Evolutionary conservation across 2,113 vertebrate genomes (phyloP), one percentile per base, ranked within the genome.

Genomic region (Gnathonemus longibarbis): DNA sequence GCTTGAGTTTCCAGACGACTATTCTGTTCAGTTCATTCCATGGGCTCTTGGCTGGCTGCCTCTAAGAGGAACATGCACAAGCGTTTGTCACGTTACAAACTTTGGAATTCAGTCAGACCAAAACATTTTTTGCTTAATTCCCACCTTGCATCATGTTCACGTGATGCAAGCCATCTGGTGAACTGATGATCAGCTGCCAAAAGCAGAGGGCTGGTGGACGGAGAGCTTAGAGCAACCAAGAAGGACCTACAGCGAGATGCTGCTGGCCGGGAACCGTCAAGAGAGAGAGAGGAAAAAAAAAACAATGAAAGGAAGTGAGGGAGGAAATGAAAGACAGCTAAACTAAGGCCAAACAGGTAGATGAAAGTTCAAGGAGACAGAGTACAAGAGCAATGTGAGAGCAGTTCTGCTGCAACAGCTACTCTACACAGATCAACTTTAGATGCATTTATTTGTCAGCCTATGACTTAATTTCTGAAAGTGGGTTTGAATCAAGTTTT

Each of bases 1-100:
- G 48, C 84, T 5, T 92, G 27, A 94, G 2, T 27, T 56, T 90
- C 35, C 88, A 19, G 87, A 56, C 91, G 83, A 94, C 39, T 0
- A 1, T 3, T 42, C 92, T 1, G 11, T 92, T 92, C 88, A 96
- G 42, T 4, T 3, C 77, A 2, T 9, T 56, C 3, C 52, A 45
- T 84, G 5, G n/a, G 2, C 6, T 9, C 35, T 0, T 49, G 7
- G 27, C 24, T 8, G 52, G 0, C 35, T 31, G 49, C 5, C 1
- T n/a, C 89, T 89, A 48, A 46, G 53, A 84, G 11, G 52, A 48
- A 62, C 35, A 85, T 13, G n/a, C 17, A 84, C 8, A 48, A 45
- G 24, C 9, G 1, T 84, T 80, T 0, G 17, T 84, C 5, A 84
- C 21, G 6, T 80, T 80, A 42, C 74, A 80, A 39, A 80, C 74